Evolutionary conservation across 2,113 vertebrate genomes (phyloP), one percentile per base, ranked within the genome.

Genomic region (Poicephalus gulielmi): DNA sequence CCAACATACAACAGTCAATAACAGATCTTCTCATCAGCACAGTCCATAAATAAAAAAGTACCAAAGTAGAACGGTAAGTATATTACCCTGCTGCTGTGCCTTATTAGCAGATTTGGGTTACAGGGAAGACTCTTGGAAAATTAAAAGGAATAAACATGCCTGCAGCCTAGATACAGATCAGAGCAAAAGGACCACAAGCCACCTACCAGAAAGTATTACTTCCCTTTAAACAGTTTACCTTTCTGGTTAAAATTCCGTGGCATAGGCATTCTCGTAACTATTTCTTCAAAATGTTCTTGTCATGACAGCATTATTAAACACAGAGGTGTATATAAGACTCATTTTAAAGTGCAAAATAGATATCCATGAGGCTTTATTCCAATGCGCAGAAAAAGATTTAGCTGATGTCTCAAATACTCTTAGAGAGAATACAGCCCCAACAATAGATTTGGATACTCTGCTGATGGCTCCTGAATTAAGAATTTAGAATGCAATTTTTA

Each of bases 1-100:
- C 84, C 82, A 93, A 93, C 79, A 74, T 0, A n/a, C 46, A 43
- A 80, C 85, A 90, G 86, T 93, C 70, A 62, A 57, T 95, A 95
- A 19, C 43, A 52, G 49, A 57, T 90, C 55, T 80, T 13, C 92
- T 79, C 63, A 73, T 41, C 41, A 53, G 57, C 39, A 8, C 53
- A 93, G 57, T 68, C 67, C 75, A 86, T 93, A 83, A 95, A 91
- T 67, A 53, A 88, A 33, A 43, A 28, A 74, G 15, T 6, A 67
- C 15, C 0, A 0, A 22, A 50, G 53, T 19, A 74, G 59, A 75
- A 77, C 35, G 20, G 17, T 37, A 37, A 83, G 53, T 30, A 6
- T 67, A 59, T 31, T 70, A 75, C 49, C 41, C 44, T 62, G 46
- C 39, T 91, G 68, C 50, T 62, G 20, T 46, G 39, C 4, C 0